phyloP scores from a whole-genome alignment of 2,888 invertebrate species.

The Pachliopta kotzebuea region DNA sequence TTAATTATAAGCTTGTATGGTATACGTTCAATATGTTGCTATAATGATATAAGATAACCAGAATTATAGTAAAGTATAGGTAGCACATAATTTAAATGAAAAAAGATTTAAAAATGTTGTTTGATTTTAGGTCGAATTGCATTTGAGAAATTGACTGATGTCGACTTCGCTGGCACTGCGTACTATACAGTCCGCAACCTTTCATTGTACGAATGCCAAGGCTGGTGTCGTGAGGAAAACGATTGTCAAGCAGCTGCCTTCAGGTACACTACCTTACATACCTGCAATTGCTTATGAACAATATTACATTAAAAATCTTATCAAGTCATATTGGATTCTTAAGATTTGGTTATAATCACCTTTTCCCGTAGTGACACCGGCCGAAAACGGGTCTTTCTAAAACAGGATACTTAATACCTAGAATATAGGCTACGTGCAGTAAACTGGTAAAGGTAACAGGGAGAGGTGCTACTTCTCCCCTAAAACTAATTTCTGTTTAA shows the following conservation, averaged over 20 bases:
- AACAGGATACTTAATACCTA: too few relatives aligned
- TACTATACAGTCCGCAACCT: conserved; percentile 96
- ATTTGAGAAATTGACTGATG: conserved; percentile 96
- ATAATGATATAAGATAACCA: not conserved
- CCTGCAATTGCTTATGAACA: too few relatives aligned
- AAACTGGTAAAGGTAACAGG: too few relatives aligned
- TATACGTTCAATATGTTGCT: not conserved
- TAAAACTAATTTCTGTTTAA: too few relatives aligned
- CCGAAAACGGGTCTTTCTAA: too few relatives aligned
- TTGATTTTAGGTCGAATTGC: conserved; percentile 87
- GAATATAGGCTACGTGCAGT: too few relatives aligned
- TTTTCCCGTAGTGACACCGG: too few relatives aligned
- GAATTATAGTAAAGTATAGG: not conserved
- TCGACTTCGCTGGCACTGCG: conserved; percentile 93
- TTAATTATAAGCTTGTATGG: not conserved
- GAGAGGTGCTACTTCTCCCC: too few relatives aligned
- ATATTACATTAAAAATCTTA: too few relatives aligned
- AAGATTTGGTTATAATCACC: too few relatives aligned
- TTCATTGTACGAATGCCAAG: conserved; percentile 95
- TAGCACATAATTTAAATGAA: not conserved
- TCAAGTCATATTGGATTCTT: too few relatives aligned
- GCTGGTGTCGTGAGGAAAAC: conserved; percentile 95
- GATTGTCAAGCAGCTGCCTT: conserved; percentile 96
- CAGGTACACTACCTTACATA: conserved; percentile 63
- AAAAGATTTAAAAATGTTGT: not conserved